These are phyloP conservation scores for Electrona antarctica DNA, from an alignment of 2,113 vertebrate species.

Conservation along the genomic window DNA sequence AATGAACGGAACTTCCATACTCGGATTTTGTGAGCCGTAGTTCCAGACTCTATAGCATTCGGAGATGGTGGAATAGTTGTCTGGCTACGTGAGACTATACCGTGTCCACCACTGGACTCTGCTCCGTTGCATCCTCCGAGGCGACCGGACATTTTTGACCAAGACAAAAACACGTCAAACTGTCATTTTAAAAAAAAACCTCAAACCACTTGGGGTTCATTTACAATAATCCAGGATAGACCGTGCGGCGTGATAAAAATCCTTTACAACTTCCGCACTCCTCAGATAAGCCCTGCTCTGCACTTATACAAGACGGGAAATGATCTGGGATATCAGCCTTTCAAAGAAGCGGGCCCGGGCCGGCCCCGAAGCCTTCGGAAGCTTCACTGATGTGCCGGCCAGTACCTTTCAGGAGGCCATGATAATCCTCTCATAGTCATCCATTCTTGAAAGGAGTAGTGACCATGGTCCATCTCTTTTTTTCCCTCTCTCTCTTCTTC, in stretches of 20 bases:
- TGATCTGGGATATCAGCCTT: constrained; percentile 77
- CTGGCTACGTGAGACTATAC: too few species aligned
- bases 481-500: constrained; percentile 47
- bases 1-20: too few species aligned
- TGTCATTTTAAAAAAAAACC: constrained; percentile 42
- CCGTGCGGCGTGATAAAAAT: constrained; percentile 69
- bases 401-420: constrained; percentile 35
- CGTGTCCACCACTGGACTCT: too few species aligned
- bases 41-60: too few species aligned
- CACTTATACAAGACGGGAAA: constrained; percentile 72
- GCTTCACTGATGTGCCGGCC: constrained; percentile 63
- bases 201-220: constrained; percentile 63
- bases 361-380: constrained; percentile 55
- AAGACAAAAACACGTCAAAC: constrained; percentile 51
- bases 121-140: too few species aligned
- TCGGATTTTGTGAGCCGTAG: too few species aligned
- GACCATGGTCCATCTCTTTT: constrained; percentile 10
- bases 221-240: constrained; percentile 72
- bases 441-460: constrained; percentile 44
- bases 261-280: constrained; percentile 76
- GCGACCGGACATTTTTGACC: not conserved
- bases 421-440: constrained; percentile 58
- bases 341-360: constrained; percentile 68
- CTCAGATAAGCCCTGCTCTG: constrained; percentile 71
- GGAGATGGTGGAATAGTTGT: too few species aligned